phyloP scores from a whole-genome alignment of 2,888 invertebrate species.

The Matsumyia berberina region DNA sequence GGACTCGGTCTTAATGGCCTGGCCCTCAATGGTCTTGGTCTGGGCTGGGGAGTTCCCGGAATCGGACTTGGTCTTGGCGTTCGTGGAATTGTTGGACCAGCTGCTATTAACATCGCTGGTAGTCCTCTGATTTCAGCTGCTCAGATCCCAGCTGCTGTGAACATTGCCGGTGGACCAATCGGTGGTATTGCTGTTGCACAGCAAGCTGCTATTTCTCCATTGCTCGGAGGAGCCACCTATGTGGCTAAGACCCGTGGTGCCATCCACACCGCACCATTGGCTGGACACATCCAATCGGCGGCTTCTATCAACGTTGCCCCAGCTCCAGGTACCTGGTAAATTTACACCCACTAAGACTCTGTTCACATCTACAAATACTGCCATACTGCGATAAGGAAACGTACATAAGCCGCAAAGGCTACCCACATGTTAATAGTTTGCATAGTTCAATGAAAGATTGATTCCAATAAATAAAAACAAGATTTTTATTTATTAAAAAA shows the following conservation, averaged over 20 bases:
- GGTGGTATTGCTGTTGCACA: slow-evolving; percentile 78
- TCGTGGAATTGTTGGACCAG: slow-evolving; percentile 39
- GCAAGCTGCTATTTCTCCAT: slow-evolving; percentile 80
- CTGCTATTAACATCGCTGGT: slow-evolving; percentile 34
- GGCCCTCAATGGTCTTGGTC: slow-evolving; percentile 22
- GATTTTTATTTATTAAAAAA: slow-evolving; percentile 50
- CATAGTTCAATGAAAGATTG: slow-evolving; percentile 73
- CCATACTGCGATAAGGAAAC: slow-evolving; percentile 42
- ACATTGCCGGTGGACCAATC: slow-evolving; percentile 69
- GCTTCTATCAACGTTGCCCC: slow-evolving; percentile 81
- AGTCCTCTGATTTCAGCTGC: slow-evolving; percentile 30
- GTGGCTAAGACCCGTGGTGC: slow-evolving; percentile 82
- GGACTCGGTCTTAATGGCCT: slow-evolving; percentile 17
- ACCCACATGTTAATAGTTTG: slow-evolving; percentile 56
- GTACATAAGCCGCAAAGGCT: slow-evolving; percentile 39
- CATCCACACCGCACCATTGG: slow-evolving; percentile 81
- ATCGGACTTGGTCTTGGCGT: slow-evolving; percentile 38
- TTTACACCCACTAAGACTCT: slow-evolving; percentile 33
- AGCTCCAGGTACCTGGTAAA: slow-evolving; percentile 80
- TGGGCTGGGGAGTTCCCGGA: slow-evolving; percentile 43
- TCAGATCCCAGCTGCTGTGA: slow-evolving; percentile 70
- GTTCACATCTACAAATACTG: slow-evolving; percentile 6
- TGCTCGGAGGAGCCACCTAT: slow-evolving; percentile 82
- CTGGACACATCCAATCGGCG: slow-evolving; percentile 81
- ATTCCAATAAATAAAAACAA: slow-evolving; percentile 60